Evolutionary conservation across 2,888 invertebrate species (phyloP).

Genomic region (Drosophila histrio): DNA sequence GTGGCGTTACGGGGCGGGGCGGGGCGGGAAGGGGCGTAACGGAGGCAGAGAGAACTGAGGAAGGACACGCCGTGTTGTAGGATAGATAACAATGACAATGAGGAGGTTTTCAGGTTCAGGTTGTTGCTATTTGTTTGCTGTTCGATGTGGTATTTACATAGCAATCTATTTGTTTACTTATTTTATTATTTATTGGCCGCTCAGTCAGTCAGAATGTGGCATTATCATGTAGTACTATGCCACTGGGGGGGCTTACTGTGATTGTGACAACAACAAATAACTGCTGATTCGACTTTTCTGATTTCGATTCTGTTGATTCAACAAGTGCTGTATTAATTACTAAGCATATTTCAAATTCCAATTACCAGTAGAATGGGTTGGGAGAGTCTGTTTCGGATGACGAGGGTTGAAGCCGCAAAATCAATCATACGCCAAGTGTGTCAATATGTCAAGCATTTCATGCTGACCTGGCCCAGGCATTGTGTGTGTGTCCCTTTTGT

Average conservation of each 20-base stretch:
- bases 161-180: constrained; percentile 62
- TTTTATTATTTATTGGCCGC: constrained; percentile 25
- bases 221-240: constrained; percentile 42
- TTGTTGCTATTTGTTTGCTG: constrained; percentile 31
- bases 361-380: neutral
- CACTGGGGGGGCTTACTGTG: constrained; percentile 21
- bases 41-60: neutral
- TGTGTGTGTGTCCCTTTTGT: constrained; percentile 31
- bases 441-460: constrained; percentile 71
- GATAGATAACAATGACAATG: constrained; percentile 67
- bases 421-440: constrained; percentile 75
- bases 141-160: constrained; percentile 57
- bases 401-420: constrained; percentile 41
- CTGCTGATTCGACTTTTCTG: neutral
- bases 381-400: constrained; percentile 11
- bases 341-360: constrained; percentile 13
- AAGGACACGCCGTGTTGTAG: constrained; percentile 41
- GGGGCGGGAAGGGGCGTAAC: neutral
- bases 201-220: constrained; percentile 32
- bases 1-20: neutral
- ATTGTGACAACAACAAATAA: constrained; percentile 22
- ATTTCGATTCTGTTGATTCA: constrained; percentile 45
- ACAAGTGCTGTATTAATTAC: constrained; percentile 62
- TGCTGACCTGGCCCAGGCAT: constrained; percentile 51
- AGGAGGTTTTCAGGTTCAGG: constrained; percentile 32